Evolutionary conservation across 2,888 invertebrate genomes (phyloP), one percentile per base, ranked within the genome.

Genomic region (Acanthosepion lycidas): DNA sequence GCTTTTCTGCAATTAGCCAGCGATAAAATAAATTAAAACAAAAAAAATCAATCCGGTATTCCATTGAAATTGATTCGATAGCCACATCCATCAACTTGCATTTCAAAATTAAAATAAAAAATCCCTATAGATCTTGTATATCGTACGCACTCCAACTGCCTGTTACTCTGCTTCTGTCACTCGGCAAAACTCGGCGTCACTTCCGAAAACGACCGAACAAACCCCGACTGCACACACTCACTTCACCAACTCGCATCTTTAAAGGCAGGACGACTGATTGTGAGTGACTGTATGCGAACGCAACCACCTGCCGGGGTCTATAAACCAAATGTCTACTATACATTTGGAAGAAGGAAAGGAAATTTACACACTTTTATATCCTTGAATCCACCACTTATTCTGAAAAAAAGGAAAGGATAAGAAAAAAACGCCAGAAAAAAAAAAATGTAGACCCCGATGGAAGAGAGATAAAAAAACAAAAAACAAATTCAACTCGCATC

Each of bases 141-240:
- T 59, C 5, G 20, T 59, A 23, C 20, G 20, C 6, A 20, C 20
- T 23, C 20, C 6, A 20, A 20, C 20, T 23, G 23, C 59, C 6
- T 78, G 9, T n/a, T 78, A 78, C 78, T n/a, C n/a, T 78, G 9
- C 78, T 78, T 8, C 15, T 9, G 28, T 78, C 28, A n/a, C 78
- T n/a, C 78, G 78, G 78, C 78, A 78, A 78, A 9, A 78, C n/a
- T 78, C 78, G 78, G 78, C 78, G 78, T 78, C 78, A n/a, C 78
- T 78, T 28, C 28, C 78, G 78, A n/a, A 78, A 78, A n/a, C 15
- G 12, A 1, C 78, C 78, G 78, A 78, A 78, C n/a, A 78, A 28
- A 78, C n/a, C 28, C 78, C 28, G 78, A 78, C 78, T n/a, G 15
- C 78, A n/a, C 78, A 78, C 78, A 64, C 64, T 8, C 59, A 64